These are phyloP conservation scores for Aurelia aurita complex sp. Pacific DNA, from an alignment of 30 jellyfish, hydroid and myxozoan species.

Conservation along the genomic window DNA sequence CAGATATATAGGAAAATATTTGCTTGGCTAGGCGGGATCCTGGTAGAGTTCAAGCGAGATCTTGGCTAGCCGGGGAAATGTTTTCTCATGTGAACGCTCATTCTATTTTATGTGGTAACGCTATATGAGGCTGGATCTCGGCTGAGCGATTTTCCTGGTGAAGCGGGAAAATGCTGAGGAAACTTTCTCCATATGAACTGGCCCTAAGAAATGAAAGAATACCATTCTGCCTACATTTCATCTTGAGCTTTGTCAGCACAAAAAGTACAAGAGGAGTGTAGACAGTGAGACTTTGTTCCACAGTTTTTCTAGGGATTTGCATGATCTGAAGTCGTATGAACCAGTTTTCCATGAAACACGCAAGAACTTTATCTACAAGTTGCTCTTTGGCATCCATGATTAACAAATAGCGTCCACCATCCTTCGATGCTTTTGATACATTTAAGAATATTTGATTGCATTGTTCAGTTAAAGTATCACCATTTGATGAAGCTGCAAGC, in stretches of 20 bases:
- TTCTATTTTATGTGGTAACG: no score
- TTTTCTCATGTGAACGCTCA: no score
- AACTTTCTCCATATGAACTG: no score
- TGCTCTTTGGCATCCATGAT: conserved; percentile 60
- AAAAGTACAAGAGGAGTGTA: conserved; percentile 25
- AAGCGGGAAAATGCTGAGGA: no score
- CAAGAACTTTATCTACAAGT: conserved; percentile 22
- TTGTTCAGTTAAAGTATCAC: background rate
- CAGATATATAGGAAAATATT: no score
- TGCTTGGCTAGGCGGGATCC: no score
- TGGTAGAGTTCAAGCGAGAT: no score
- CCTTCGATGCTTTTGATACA: conserved; percentile 1
- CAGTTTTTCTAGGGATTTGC: conserved; percentile 1
- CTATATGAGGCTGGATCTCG: no score
- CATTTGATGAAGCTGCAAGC: background rate
- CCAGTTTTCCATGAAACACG: conserved; percentile 47
- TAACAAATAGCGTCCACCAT: conserved; percentile 82
- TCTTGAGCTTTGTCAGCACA: conserved; percentile 23
- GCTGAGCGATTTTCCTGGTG: no score
- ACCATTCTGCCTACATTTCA: conserved; percentile 24
- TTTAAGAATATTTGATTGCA: background rate
- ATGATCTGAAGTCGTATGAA: conserved; percentile 25
- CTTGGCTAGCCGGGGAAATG: no score
- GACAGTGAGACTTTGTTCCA: conserved; percentile 14
- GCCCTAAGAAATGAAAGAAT: background rate